These are phyloP conservation scores for Helostoma temminkii DNA, from an alignment of 2,797 vertebrate species.

Conservation along the genomic window DNA sequence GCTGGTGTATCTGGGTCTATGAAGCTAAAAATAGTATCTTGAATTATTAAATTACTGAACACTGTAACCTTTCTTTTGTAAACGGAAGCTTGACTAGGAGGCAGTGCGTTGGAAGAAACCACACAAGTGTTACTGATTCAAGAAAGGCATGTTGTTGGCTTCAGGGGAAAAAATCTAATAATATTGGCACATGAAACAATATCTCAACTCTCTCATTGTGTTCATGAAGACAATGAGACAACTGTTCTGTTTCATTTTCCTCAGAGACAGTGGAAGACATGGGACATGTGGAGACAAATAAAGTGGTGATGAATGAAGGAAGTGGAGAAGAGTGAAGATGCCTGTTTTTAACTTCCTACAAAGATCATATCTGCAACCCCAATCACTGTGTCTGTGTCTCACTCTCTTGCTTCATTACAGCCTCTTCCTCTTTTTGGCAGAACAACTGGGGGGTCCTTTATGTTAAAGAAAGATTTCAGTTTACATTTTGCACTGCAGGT, in stretches of 20 bases:
- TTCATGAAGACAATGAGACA: constrained; percentile 53
- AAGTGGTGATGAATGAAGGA: constrained; percentile 49
- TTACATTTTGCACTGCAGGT: constrained; percentile 82
- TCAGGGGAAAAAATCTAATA: neutral
- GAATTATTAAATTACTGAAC: constrained; percentile 50
- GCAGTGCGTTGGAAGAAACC: constrained; percentile 25
- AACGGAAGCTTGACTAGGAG: constrained; percentile 32
- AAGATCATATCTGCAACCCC: constrained; percentile 52
- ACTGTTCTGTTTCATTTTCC: constrained; percentile 47
- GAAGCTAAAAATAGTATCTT: constrained; percentile 43
- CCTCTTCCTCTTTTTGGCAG: constrained; percentile 42
- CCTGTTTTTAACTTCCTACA: constrained; percentile 60
- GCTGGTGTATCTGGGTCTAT: constrained; percentile 47
- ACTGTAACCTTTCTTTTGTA: constrained; percentile 40
- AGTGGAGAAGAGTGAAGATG: constrained; percentile 67
- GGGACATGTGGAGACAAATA: constrained; percentile 14
- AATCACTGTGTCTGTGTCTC: constrained; percentile 40
- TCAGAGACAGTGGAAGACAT: constrained; percentile 50
- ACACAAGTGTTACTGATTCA: constrained; percentile 27
- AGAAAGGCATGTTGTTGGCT: constrained; percentile 39
- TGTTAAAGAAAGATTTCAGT: constrained; percentile 78
- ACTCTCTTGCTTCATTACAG: constrained; percentile 55
- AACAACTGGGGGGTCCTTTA: constrained; percentile 65
- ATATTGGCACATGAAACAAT: constrained; percentile 26
- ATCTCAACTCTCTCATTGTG: constrained; percentile 16